Base-by-base conservation (phyloP, 2,888 invertebrate genomes). In the Ganaspis brasiliensis region DNA sequence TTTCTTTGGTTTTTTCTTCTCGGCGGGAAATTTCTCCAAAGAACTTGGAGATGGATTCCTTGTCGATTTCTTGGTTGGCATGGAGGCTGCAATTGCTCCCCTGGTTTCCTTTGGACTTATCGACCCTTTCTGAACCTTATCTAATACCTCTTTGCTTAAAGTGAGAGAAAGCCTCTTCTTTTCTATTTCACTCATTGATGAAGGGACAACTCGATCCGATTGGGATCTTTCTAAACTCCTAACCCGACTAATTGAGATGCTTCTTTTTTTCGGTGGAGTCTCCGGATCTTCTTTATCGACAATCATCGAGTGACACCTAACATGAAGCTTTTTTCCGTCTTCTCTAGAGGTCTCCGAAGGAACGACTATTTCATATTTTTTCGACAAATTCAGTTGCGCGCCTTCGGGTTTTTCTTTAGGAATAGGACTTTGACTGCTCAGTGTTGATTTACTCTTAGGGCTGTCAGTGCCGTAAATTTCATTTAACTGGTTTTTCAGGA, bases 401-500 rank as follows among this genome's bases (percentile, higher is more conserved):
- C 16, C 2, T 16, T 6, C 8, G 2, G 19, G 10, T 2, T 14
- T 19, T 5, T 75, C 73, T 16, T 61, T 75, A 12, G 24, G 59
- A 2, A 19, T 10, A n/a, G n/a, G 16, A 19, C n/a, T 52, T 9
- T n/a, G n/a, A 4, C 19, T 21, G 49, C 26, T 70, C 12, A 14
- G 74, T 26, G 10, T 14, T 0, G 8, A 73, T 10, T 80, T 80
- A 61, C 75, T 87, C 19, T 85, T 87, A 3, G 84, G 75, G 70
- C 93, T 89, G 80, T 94, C 94, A 85, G 93, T 94, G 72, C 95
- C 95, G 84, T 97, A 97, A 79, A 97, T 97, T 82, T 97, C 96
- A 84, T 95, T 95, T 0, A 97, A 91, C 89, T 97, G 97, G 83
- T 94, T 94, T 89, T 96, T 97, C 56, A 97, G 92, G 31, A 96